phyloP scores from a whole-genome alignment of 2,113 vertebrate genomes.

The Hippotragus niger region DNA sequence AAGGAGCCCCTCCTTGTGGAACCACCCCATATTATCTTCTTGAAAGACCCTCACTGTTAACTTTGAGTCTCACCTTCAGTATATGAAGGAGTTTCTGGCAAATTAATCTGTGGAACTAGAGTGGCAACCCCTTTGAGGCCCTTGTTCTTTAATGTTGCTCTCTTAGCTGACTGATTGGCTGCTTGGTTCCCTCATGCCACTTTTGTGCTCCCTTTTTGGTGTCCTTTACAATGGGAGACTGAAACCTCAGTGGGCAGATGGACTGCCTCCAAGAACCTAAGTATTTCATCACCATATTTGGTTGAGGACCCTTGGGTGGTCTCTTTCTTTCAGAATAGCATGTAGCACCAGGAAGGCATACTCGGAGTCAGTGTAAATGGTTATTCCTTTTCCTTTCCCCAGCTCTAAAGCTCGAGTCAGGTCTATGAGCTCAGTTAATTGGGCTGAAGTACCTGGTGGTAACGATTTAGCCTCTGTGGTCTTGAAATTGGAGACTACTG shows the following conservation, averaged over 20 bases:
- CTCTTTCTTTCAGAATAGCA: background rate
- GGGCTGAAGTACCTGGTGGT: background rate
- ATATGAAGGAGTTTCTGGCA: background rate
- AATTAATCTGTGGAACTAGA: background rate
- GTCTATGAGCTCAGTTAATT: background rate
- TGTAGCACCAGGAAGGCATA: background rate
- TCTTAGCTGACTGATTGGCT: background rate
- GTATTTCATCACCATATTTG: background rate
- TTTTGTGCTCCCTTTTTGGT: background rate
- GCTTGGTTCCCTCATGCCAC: background rate
- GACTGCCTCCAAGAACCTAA: background rate
- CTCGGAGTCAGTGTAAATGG: background rate
- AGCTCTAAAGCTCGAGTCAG: background rate
- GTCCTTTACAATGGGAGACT: background rate
- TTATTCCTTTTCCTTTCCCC: background rate
- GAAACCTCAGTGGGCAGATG: background rate
- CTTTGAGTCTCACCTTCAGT: background rate
- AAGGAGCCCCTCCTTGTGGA: background rate
- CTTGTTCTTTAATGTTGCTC: background rate
- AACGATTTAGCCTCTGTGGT: background rate
- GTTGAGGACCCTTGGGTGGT: background rate
- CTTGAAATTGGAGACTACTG: background rate
- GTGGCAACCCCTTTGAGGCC: background rate
- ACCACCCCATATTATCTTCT: background rate
- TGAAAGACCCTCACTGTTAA: background rate